Base-by-base conservation (phyloP, 2,113 vertebrate species). In the Oryzias curvinotus region DNA sequence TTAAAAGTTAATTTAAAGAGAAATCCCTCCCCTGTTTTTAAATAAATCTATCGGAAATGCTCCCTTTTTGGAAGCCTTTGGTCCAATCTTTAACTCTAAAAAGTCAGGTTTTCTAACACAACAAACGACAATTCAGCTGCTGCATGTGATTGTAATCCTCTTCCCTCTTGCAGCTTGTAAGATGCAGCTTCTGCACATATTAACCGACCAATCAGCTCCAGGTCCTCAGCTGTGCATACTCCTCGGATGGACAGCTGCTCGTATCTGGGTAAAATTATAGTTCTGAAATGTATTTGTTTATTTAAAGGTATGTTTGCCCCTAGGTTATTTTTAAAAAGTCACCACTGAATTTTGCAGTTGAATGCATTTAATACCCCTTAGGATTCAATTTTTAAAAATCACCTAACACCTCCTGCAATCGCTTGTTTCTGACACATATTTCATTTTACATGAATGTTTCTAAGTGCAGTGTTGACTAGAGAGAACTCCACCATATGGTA, bases 181-280 rank as follows among this genome's bases (percentile, higher is more conserved):
- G 77, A 88, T 99, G 85, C 92, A 92, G 87, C 89, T 89, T 30
- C 88, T 92, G 61, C 91, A 89, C 77, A 92, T 87, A 0, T 63
- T 98, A 50, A 88, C 65, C 1, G 91, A 87, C 36, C 97, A 99
- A 73, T 83, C 88, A 18, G 96, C 97, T 57, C 94, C 96, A n/a
- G 0, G 93, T 98, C 57, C 92, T 99, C 80, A 90, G 94, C 58
- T 99, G 97, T 84, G 89, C 92, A 0, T 97, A 93, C 89, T 99
- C 97, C 1, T 85, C 82, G 15, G 93, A 98, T 45, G 96, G 97
- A 14, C 92, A 91, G 84, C 88, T 94, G 83, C 70, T 99, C 15
- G 94, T 92, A 26, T 97, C 97, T 0, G 96, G 97, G 97, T 98
- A 69, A 52, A 78, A 52, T 5, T 15, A 18, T 19, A 41, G 13